A percentile compares a stretch with the other conserved stretches of the same genome.
phyloP scores from a whole-genome alignment of 2,113 vertebrate genomes.

The Abramis brama region DNA sequence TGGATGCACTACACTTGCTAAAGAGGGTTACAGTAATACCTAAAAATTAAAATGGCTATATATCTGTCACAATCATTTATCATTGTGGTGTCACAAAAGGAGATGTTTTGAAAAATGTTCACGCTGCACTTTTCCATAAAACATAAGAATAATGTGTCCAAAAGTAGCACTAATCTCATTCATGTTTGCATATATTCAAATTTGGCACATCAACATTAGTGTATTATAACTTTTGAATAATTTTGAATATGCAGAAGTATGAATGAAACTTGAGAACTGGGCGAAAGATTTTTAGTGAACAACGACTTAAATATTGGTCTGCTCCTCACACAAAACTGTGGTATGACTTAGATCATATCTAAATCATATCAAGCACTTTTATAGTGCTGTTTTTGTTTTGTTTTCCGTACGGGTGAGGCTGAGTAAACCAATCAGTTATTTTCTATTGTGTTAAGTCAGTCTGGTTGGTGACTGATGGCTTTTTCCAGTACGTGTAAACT shows the following conservation, averaged over 20 bases:
- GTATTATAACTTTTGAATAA: not conserved
- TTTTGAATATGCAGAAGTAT: not conserved
- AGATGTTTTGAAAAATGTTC: not conserved
- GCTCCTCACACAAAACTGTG: not conserved
- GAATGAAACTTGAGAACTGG: not conserved
- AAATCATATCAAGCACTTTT: not conserved
- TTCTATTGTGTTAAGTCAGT: not conserved
- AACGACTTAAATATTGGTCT: not conserved
- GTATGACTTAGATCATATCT: not conserved
- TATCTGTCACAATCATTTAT: not conserved
- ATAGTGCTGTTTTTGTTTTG: not conserved
- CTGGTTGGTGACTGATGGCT: not conserved
- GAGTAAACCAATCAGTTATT: not conserved
- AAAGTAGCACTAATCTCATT: not conserved
- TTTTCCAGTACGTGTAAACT: slow-evolving; percentile 1
- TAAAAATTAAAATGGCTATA: not conserved
- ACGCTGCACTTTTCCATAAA: not conserved
- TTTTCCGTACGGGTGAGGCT: no score
- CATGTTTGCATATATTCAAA: not conserved
- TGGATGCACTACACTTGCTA: not conserved
- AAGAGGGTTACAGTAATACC: not conserved
- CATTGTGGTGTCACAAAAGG: not conserved
- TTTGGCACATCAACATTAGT: not conserved
- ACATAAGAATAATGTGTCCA: not conserved
- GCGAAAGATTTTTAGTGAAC: not conserved